Evolutionary conservation across 2,113 vertebrate genomes (phyloP).

Genomic region (Aphelocoma coerulescens): DNA sequence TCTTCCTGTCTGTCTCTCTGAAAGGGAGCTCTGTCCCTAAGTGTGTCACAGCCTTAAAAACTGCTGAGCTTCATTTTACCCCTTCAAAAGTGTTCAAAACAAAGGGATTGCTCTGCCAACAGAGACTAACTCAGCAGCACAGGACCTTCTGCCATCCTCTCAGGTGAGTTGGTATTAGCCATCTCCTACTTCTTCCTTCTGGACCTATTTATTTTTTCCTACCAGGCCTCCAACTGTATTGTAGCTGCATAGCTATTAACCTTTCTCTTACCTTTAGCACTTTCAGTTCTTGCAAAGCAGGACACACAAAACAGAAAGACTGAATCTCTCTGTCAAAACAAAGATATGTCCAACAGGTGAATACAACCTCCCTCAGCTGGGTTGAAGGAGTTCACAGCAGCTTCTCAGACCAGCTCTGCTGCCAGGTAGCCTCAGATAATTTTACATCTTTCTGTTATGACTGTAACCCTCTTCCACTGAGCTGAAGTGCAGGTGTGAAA

Average conservation of each 20-base stretch:
- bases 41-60: neutral
- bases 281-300: neutral
- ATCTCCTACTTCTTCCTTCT: neutral
- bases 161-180: neutral
- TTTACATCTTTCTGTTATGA: neutral
- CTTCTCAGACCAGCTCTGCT: neutral
- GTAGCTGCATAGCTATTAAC: neutral
- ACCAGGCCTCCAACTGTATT: neutral
- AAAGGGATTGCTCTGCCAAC: neutral
- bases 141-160: neutral
- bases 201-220: neutral
- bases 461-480: neutral
- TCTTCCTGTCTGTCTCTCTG: neutral
- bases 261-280: neutral
- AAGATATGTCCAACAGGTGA: neutral
- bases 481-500: neutral
- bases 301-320: neutral
- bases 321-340: neutral
- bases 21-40: neutral
- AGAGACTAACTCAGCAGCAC: neutral
- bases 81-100: neutral
- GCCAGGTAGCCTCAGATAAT: rapidly evolving
- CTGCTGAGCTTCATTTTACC: neutral
- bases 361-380: neutral
- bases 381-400: neutral